A percentile compares a stretch with the other conserved stretches of the same genome.
Evolutionary conservation across 2,113 vertebrate species (phyloP).

Genomic region (Xiphophorus hellerii): DNA sequence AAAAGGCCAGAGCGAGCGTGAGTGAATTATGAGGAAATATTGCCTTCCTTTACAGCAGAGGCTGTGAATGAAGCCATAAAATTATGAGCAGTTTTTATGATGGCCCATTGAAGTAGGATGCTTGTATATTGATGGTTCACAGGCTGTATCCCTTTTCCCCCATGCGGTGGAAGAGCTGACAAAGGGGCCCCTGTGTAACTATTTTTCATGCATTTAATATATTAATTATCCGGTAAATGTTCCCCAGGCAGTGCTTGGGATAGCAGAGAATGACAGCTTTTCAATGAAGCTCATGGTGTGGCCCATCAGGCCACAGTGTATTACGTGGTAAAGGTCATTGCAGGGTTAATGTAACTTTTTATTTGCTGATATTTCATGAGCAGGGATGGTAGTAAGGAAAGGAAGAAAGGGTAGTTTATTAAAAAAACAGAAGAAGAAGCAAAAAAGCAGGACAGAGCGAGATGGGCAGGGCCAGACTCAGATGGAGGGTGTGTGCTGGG

Average conservation of each 20-base stretch:
- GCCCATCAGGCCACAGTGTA: constrained; percentile 97
- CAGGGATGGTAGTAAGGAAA: constrained; percentile 69
- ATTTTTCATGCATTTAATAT: constrained; percentile 99
- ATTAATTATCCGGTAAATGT: constrained; percentile 99
- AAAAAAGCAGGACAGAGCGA: constrained; percentile 79
- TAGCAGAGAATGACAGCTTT: constrained; percentile 96
- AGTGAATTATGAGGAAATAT: constrained; percentile 94
- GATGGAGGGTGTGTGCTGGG: constrained; percentile 46
- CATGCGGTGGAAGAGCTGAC: constrained; percentile 81
- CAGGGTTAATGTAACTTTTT: constrained; percentile 99
- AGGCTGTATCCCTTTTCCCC: constrained; percentile 95
- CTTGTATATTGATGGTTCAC: constrained; percentile 99
- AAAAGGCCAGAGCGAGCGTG: constrained; percentile 74
- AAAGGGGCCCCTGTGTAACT: constrained; percentile 92
- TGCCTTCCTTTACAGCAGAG: constrained; percentile 97
- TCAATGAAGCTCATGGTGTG: constrained; percentile 89
- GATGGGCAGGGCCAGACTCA: constrained; percentile 46
- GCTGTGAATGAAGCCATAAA: constrained; percentile 99
- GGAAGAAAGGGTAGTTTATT: constrained; percentile 83
- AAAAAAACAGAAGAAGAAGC: constrained; percentile 44
- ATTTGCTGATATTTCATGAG: constrained; percentile 99
- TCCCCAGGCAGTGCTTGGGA: constrained; percentile 98
- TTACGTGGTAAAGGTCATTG: constrained; percentile 97
- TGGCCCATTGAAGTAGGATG: constrained; percentile 97
- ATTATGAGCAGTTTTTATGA: constrained; percentile 99